A percentile compares a stretch with the other conserved stretches of the same genome.
Conservation (phyloP, 2,888 invertebrate genomes). For the Mechanitis mazaeus region DNA sequence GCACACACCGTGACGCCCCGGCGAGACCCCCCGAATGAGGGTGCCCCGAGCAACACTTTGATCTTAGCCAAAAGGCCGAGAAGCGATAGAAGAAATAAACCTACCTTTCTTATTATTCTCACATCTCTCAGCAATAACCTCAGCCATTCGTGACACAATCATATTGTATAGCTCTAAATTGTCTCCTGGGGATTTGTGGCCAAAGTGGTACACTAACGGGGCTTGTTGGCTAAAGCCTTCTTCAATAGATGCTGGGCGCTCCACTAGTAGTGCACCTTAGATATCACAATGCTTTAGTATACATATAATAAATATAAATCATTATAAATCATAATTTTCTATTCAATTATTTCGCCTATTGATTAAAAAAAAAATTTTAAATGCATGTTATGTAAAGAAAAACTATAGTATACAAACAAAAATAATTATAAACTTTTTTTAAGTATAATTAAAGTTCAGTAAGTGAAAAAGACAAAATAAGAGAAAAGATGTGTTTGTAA, state of each 20-base stretch:
- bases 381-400: too few species aligned
- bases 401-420: too few species aligned
- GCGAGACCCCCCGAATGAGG: too few species aligned
- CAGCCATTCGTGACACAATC: conserved; percentile 89
- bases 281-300: neutral
- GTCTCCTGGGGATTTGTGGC: conserved; percentile 84
- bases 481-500: neutral
- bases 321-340: too few species aligned
- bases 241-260: conserved; percentile 94
- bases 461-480: too few species aligned
- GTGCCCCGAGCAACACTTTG: too few species aligned
- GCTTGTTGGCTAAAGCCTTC: conserved; percentile 97
- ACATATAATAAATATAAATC: conserved; percentile 1
- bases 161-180: conserved; percentile 91
- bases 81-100: neutral
- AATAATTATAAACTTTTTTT: too few species aligned
- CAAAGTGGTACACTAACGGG: conserved; percentile 95
- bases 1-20: too few species aligned
- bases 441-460: too few species aligned
- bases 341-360: too few species aligned
- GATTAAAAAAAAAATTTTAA: too few species aligned
- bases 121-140: conserved; percentile 88
- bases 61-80: too few species aligned
- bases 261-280: conserved; percentile 88
- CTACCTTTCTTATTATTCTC: conserved; percentile 91